Conservation (phyloP, 2,888 invertebrate genomes). For the Axea sp. region DNA sequence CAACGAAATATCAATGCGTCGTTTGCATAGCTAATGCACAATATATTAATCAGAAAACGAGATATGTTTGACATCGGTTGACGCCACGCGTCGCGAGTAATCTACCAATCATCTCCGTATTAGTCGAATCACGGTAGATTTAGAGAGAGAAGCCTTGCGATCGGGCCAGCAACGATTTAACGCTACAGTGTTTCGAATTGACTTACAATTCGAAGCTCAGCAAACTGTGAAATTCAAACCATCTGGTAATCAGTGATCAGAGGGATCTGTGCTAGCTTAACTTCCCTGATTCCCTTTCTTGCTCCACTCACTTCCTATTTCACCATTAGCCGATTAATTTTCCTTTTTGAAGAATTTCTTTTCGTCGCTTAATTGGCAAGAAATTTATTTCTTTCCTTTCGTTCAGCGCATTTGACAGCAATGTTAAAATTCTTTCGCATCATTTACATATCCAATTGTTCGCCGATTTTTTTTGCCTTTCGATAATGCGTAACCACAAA, state of each 20-base stretch:
- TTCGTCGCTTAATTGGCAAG: too few species aligned
- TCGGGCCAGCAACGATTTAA: constrained; percentile 46
- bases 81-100: constrained; percentile 46
- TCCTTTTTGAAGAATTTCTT: not conserved
- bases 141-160: constrained; percentile 36
- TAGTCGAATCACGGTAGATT: constrained; percentile 39
- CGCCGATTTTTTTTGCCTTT: too few species aligned
- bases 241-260: constrained; percentile 60
- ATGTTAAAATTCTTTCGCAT: too few species aligned
- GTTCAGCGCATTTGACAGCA: too few species aligned
- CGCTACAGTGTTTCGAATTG: constrained; percentile 54
- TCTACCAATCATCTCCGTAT: constrained; percentile 57
- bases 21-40: constrained; percentile 18
- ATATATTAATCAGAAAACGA: constrained; percentile 41
- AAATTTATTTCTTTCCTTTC: too few species aligned
- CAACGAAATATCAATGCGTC: constrained; percentile 34
- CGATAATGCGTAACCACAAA: too few species aligned
- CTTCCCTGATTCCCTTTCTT: constrained; percentile 22
- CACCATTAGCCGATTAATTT: constrained; percentile 6
- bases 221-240: constrained; percentile 61
- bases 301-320: constrained; percentile 4
- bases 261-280: constrained; percentile 40
- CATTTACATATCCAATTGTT: too few species aligned
- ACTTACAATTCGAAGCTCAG: constrained; percentile 59
- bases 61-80: constrained; percentile 53